A percentile compares a stretch with the other conserved stretches of the same genome.
These are phyloP conservation scores for Brachylomia viminalis DNA, from an alignment of 2,888 invertebrate species.

Conservation along the genomic window DNA sequence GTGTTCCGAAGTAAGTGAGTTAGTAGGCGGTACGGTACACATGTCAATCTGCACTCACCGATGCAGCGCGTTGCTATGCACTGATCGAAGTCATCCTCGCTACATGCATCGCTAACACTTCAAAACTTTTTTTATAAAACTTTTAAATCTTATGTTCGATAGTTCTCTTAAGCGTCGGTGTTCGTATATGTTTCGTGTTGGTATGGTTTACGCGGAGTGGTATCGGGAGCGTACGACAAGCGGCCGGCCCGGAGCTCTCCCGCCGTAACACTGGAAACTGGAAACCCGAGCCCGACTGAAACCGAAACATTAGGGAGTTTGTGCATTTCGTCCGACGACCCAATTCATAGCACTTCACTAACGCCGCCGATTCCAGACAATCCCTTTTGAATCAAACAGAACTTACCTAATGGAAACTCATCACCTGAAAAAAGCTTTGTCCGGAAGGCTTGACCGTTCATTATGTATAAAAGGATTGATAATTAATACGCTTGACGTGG, in stretches of 20 bases:
- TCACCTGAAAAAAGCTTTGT: constrained; percentile 43
- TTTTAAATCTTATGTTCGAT: constrained; percentile 28
- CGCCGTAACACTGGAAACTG: constrained; percentile 81
- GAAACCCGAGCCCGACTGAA: constrained; percentile 69
- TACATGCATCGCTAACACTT: constrained; percentile 54
- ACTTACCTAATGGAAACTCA: constrained; percentile 45
- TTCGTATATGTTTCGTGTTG: constrained; percentile 50
- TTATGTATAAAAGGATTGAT: constrained; percentile 35
- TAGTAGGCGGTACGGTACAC: constrained; percentile 61
- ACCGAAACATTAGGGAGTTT: constrained; percentile 74
- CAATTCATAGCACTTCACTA: constrained; percentile 63
- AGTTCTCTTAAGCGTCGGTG: constrained; percentile 36
- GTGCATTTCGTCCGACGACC: constrained; percentile 70
- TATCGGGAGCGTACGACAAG: constrained; percentile 54
- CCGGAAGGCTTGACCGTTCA: constrained; percentile 38
- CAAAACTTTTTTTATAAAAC: constrained; percentile 43
- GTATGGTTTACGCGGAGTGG: constrained; percentile 55
- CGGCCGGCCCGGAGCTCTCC: constrained; percentile 76
- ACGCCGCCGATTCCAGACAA: constrained; percentile 59
- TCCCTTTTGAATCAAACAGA: constrained; percentile 59
- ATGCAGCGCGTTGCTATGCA: constrained; percentile 68
- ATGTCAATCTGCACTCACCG: constrained; percentile 75
- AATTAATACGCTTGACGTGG: constrained; percentile 29
- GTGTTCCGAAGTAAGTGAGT: constrained; percentile 44
- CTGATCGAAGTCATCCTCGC: constrained; percentile 58